Evolutionary conservation across 1,140 invertebrate species (phyloP).

Genomic region (Pogonomyrmex californicus): DNA sequence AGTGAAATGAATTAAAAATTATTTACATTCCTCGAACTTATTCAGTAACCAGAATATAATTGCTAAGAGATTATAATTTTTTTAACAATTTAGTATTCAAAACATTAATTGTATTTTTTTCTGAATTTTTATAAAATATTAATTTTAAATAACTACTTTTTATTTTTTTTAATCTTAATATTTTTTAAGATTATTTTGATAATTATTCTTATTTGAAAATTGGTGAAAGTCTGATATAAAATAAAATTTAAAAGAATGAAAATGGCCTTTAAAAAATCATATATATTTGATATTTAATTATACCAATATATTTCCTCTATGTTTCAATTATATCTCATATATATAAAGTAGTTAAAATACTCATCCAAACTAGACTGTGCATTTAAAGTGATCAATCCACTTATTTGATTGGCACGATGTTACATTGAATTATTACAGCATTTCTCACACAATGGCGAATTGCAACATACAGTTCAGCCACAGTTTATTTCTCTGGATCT

Average conservation of each 20-base stretch:
- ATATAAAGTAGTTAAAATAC: too few species aligned
- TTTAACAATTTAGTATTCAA: background rate
- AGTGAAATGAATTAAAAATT: background rate
- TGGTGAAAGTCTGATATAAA: background rate
- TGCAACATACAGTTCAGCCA: background rate
- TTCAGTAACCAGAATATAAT: background rate
- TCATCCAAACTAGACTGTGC: background rate
- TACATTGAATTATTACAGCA: constrained; percentile 25
- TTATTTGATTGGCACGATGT: background rate
- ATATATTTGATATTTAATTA: background rate
- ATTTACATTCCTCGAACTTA: too few species aligned
- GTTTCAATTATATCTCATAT: background rate
- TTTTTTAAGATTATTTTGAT: background rate
- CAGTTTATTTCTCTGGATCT: constrained; percentile 59
- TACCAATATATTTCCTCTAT: too few species aligned
- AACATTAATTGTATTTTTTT: background rate
- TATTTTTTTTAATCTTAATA: background rate
- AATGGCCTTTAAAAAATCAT: background rate
- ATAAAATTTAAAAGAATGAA: background rate
- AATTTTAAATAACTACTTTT: background rate
- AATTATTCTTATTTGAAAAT: background rate
- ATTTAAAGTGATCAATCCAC: background rate
- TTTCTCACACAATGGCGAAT: background rate
- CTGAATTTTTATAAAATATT: background rate
- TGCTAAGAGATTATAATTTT: background rate